These are phyloP conservation scores for Sminthurinus signatus DNA, from an alignment of 1,140 invertebrate species.

Conservation along the genomic window DNA sequence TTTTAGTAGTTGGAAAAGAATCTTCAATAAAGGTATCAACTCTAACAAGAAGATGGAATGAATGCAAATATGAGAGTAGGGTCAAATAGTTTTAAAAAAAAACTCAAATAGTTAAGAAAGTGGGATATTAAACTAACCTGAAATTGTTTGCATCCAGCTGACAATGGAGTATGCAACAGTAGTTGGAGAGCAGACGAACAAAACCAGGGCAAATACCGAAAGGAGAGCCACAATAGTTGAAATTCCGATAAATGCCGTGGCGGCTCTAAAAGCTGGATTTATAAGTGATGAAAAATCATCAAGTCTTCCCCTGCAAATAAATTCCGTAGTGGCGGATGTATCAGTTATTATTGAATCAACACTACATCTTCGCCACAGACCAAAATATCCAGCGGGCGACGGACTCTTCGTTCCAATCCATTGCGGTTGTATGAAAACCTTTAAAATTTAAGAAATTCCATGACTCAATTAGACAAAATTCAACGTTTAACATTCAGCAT, in stretches of 20 bases:
- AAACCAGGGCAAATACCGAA: constrained; percentile 77
- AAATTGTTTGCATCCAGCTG: constrained; percentile 86
- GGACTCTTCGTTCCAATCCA: constrained; percentile 54
- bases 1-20: too few species aligned
- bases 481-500: too few species aligned
- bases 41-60: too few species aligned
- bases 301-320: constrained; percentile 71
- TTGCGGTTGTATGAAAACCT: constrained; percentile 89
- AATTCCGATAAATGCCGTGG: constrained; percentile 80
- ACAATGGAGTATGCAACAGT: constrained; percentile 88
- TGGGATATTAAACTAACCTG: constrained; percentile 76
- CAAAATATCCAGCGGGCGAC: constrained; percentile 50
- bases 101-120: constrained; percentile 2
- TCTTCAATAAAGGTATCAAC: too few species aligned
- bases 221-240: constrained; percentile 76
- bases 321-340: constrained; percentile 46
- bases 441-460: too few species aligned
- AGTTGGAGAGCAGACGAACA: constrained; percentile 91
- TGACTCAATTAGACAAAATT: too few species aligned
- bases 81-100: constrained; percentile 7
- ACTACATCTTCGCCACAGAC: constrained; percentile 35
- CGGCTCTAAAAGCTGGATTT: constrained; percentile 68
- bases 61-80: too few species aligned
- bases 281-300: constrained; percentile 76
- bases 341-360: constrained; percentile 41